Conservation (phyloP, 2,888 invertebrate genomes). For the Hedychridium roseum region DNA sequence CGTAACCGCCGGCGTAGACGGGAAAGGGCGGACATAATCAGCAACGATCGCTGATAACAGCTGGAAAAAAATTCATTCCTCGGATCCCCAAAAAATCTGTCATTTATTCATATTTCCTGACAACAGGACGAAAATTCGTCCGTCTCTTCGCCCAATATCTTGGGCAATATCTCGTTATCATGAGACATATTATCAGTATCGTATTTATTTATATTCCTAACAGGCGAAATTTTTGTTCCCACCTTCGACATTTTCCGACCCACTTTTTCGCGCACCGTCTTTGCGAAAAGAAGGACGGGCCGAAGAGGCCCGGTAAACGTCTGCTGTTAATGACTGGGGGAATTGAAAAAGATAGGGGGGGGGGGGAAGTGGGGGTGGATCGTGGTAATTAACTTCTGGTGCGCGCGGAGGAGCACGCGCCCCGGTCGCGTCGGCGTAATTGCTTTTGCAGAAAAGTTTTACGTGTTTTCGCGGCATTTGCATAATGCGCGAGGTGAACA, state of each 20-base stretch:
- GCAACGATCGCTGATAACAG: no score
- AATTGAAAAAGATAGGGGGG: no score
- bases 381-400: conserved; percentile 55
- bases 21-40: conserved; percentile 15
- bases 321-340: no score
- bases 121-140: background rate
- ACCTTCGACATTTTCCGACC: no score
- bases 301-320: no score
- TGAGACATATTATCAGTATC: no score
- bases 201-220: no score
- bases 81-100: conserved; percentile 1
- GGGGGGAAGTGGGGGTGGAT: conserved; percentile 19
- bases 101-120: background rate
- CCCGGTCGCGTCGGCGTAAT: conserved; percentile 59
- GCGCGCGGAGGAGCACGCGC: conserved; percentile 28
- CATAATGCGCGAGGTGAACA: conserved; percentile 60
- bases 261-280: no score
- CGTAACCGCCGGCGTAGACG: conserved; percentile 16
- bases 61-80: no score
- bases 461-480: conserved; percentile 60
- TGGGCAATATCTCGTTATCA: no score
- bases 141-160: conserved; percentile 5
- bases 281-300: no score
- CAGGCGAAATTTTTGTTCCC: no score
- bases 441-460: conserved; percentile 61